phyloP scores from a whole-genome alignment of 1,140 invertebrate species.

The Pseudomyrmex flavicornis region DNA sequence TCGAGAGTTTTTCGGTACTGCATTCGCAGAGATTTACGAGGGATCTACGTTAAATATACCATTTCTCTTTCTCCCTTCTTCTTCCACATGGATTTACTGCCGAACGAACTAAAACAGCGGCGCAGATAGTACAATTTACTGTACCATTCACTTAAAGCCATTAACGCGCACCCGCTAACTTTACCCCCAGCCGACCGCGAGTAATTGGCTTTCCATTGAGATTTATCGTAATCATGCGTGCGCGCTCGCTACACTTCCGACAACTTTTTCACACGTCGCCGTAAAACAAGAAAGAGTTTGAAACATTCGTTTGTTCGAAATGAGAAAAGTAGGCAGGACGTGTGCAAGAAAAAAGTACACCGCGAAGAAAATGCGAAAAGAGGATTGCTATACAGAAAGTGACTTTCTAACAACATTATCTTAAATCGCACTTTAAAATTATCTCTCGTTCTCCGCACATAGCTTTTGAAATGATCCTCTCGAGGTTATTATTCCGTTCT shows the following conservation, averaged over 20 bases:
- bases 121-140: slow-evolving; percentile 71
- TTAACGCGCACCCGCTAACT: slow-evolving; percentile 70
- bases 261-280: slow-evolving; percentile 36
- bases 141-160: slow-evolving; percentile 76
- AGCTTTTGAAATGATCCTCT: neutral
- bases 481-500: neutral
- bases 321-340: slow-evolving; percentile 14
- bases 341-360: neutral
- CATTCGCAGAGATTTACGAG: slow-evolving; percentile 61
- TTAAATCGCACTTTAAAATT: slow-evolving; percentile 4
- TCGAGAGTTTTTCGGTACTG: slow-evolving; percentile 41
- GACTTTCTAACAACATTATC: neutral
- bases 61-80: neutral
- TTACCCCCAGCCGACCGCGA: slow-evolving; percentile 43
- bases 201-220: slow-evolving; percentile 73
- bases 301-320: neutral
- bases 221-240: slow-evolving; percentile 74
- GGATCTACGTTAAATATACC: slow-evolving; percentile 60
- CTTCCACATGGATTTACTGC: slow-evolving; percentile 52
- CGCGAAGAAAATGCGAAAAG: too few relatives aligned
- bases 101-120: slow-evolving; percentile 67
- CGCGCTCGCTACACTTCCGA: slow-evolving; percentile 25
- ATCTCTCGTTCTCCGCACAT: neutral
- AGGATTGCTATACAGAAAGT: too few relatives aligned
- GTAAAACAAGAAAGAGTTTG: slow-evolving; percentile 38